A percentile compares a stretch with the other conserved stretches of the same genome.
Conservation (phyloP, 2,797 vertebrate species). For the Anolis apletophallus region DNA sequence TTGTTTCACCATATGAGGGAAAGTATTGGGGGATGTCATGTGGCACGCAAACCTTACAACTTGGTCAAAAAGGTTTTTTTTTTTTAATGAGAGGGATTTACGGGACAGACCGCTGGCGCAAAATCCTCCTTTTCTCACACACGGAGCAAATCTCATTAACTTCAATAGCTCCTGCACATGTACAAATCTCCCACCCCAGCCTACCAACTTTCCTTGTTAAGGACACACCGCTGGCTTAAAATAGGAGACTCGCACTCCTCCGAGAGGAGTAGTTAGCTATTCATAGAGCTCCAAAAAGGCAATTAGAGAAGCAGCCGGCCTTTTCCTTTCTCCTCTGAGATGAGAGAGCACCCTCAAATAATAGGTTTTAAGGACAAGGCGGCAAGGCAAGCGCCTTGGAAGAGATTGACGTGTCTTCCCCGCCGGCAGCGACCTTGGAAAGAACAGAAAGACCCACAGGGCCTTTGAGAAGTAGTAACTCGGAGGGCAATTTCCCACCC, state of each 20-base stretch:
- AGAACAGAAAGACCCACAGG: neutral
- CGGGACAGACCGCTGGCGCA: too few relatives aligned
- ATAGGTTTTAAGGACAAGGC: neutral
- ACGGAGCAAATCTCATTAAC: neutral
- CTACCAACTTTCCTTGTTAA: neutral
- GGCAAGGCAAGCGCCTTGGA: too few relatives aligned
- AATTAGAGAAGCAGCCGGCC: constrained; percentile 1
- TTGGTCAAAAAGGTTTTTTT: neutral
- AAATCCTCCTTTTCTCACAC: neutral
- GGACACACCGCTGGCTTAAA: constrained; percentile 9
- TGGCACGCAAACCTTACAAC: neutral
- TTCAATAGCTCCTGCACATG: neutral
- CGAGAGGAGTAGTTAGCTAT: constrained; percentile 12
- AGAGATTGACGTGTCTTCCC: neutral
- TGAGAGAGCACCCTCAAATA: neutral
- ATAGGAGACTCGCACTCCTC: constrained; percentile 11
- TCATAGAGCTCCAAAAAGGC: neutral
- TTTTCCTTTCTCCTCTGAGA: neutral
- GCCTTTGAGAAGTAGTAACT: fast-evolving
- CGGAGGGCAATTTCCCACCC: neutral
- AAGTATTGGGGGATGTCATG: neutral
- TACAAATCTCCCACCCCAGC: neutral
- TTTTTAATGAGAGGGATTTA: neutral
- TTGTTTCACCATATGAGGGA: too few relatives aligned
- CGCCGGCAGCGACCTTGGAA: neutral